phyloP scores from a whole-genome alignment of 2,113 vertebrate genomes.

The Choloepus hoffmanni region DNA sequence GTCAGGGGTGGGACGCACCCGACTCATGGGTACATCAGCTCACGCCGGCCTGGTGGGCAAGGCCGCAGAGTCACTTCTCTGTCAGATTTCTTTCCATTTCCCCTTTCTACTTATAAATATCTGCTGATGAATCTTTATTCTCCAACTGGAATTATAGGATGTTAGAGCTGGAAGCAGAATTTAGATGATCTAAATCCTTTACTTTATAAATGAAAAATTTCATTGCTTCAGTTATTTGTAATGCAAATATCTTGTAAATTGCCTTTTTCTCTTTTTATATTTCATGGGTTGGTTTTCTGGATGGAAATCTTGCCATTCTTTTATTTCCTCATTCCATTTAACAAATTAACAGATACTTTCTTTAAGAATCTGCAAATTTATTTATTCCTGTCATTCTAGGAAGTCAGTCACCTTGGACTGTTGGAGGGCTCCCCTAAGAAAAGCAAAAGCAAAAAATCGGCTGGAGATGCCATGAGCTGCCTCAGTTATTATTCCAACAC shows the following conservation, averaged over 20 bases:
- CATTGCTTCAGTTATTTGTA: not conserved
- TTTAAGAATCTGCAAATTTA: too few species aligned
- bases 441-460: too few species aligned
- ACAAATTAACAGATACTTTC: not conserved
- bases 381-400: not conserved
- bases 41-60: not conserved
- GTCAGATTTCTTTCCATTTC: not conserved
- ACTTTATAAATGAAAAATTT: not conserved
- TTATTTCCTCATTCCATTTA: not conserved
- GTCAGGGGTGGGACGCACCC: not conserved
- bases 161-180: not conserved
- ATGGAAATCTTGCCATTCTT: not conserved
- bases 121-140: not conserved
- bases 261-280: not conserved
- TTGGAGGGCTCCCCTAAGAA: too few species aligned
- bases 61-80: not conserved
- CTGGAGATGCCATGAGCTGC: too few species aligned
- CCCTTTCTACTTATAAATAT: not conserved
- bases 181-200: not conserved
- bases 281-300: too few species aligned
- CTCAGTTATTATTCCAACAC: too few species aligned
- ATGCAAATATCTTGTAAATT: too few species aligned
- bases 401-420: too few species aligned
- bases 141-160: not conserved
- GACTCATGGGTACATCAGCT: not conserved